phyloP scores from a whole-genome alignment of 2,888 invertebrate species.

The Synergus gifuensis region DNA sequence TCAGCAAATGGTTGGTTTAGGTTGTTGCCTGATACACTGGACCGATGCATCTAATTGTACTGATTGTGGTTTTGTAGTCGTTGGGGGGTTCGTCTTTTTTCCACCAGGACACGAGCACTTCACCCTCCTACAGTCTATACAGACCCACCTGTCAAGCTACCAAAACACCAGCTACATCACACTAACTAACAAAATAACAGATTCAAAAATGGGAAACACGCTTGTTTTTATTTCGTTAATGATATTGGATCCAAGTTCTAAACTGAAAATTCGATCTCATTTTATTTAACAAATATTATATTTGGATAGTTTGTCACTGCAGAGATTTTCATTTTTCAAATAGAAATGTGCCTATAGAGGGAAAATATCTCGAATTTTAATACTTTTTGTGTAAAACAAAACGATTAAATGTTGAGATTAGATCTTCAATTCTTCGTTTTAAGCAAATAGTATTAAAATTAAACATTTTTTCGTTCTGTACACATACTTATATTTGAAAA shows the following conservation, averaged over 20 bases:
- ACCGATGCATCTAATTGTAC: constrained; percentile 66
- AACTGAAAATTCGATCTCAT: too few species aligned
- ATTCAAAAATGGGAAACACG: background rate
- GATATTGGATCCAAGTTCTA: background rate
- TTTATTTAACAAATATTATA: too few species aligned
- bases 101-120: constrained; percentile 82
- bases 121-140: constrained; percentile 85
- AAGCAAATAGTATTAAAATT: too few species aligned
- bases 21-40: constrained; percentile 73
- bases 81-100: constrained; percentile 68
- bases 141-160: constrained; percentile 87
- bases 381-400: too few species aligned
- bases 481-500: too few species aligned
- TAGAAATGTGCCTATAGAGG: too few species aligned
- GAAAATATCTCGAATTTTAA: too few species aligned
- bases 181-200: constrained; percentile 48
- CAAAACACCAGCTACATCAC: constrained; percentile 81
- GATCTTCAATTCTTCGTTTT: too few species aligned
- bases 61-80: constrained; percentile 63
- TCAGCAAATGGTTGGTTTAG: constrained; percentile 72
- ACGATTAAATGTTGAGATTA: too few species aligned
- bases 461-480: too few species aligned
- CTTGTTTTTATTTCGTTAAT: background rate
- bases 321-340: too few species aligned
- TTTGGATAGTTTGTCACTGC: too few species aligned